Conservation (phyloP, 2,113 vertebrate species). For the Aythya baeri region DNA sequence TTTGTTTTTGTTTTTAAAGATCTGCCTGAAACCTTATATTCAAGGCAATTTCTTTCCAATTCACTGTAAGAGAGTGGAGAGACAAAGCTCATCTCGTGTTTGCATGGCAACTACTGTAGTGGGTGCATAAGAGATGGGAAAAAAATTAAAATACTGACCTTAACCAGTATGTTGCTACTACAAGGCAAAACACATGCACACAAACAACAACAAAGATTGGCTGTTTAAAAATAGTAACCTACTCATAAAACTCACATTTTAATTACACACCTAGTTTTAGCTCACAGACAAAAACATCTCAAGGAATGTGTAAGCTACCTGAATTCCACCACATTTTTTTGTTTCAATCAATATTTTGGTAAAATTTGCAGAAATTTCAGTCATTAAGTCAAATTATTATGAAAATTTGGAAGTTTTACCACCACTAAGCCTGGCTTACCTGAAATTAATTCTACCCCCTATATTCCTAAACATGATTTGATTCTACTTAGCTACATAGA, state of each 20-base stretch:
- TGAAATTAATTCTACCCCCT: neutral
- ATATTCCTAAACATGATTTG: neutral
- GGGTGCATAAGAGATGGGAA: neutral
- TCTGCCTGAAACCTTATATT: neutral
- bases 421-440: neutral
- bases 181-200: neutral
- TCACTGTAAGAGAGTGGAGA: neutral
- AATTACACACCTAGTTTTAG: neutral
- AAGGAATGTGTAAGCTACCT: neutral
- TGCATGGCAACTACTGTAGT: neutral
- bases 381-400: neutral
- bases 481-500: neutral
- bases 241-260: neutral
- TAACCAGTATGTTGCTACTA: neutral
- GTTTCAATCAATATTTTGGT: neutral
- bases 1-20: neutral
- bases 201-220: neutral
- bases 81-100: neutral
- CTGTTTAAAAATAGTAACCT: constrained; percentile 7
- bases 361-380: neutral
- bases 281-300: neutral
- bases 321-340: neutral
- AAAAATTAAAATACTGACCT: neutral
- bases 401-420: neutral
- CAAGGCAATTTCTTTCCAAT: neutral